Conservation (phyloP, 2,797 vertebrate species). For the Anas capensis region DNA sequence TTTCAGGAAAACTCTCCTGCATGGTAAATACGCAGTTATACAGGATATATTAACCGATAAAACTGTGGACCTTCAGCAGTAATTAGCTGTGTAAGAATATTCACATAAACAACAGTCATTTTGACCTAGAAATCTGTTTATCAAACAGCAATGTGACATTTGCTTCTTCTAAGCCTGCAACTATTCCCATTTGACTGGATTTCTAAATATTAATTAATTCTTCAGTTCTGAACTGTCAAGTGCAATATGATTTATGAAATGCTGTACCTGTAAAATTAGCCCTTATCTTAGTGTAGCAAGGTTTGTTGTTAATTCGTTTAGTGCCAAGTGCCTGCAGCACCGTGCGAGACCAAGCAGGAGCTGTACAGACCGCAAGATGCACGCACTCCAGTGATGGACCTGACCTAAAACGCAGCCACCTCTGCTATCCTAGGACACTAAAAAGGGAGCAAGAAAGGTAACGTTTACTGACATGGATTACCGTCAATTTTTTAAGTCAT, state of each 20-base stretch:
- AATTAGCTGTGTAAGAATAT: conserved; percentile 40
- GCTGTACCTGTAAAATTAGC: conserved; percentile 53
- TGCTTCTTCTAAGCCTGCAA: conserved; percentile 41
- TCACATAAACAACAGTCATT: conserved; percentile 9
- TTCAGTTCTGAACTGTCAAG: conserved; percentile 35
- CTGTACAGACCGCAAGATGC: background rate
- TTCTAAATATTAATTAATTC: conserved; percentile 66
- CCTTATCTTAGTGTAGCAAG: conserved; percentile 47
- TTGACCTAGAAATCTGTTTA: conserved; percentile 53
- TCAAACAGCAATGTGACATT: conserved; percentile 50
- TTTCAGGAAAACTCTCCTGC: background rate
- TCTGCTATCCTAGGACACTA: background rate
- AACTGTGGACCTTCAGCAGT: background rate
- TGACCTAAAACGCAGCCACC: background rate
- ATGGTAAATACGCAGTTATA: background rate
- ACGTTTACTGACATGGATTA: background rate
- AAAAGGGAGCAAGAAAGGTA: background rate
- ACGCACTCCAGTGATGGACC: background rate
- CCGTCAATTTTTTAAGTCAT: background rate
- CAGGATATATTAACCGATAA: background rate
- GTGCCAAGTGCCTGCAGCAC: background rate
- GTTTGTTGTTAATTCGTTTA: conserved; percentile 33
- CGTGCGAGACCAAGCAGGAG: background rate
- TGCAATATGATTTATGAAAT: conserved; percentile 39
- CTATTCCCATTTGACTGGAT: conserved; percentile 45